phyloP scores from a whole-genome alignment of 2,888 invertebrate species.

The Saturnia pavonia region DNA sequence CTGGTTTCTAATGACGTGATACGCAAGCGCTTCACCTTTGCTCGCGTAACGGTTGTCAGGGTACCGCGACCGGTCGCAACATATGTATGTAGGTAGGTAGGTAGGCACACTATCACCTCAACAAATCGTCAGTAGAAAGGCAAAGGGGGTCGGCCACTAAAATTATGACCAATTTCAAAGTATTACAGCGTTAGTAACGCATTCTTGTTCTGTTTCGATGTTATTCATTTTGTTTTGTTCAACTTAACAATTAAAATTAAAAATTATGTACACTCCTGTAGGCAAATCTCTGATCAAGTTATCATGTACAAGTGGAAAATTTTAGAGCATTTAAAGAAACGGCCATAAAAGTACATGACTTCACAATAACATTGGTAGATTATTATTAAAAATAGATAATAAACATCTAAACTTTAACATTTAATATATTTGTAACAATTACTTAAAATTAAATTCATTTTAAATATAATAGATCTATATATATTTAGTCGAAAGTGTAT shows the following conservation, averaged over 20 bases:
- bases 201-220: not conserved
- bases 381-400: no score
- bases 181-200: not conserved
- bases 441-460: no score
- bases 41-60: conserved; percentile 36
- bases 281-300: no score
- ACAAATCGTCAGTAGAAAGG: conserved; percentile 12
- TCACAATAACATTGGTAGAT: no score
- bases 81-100: conserved; percentile 23
- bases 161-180: not conserved
- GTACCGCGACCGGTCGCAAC: conserved; percentile 20
- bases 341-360: no score
- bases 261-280: no score
- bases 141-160: conserved; percentile 8
- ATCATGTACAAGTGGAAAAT: no score
- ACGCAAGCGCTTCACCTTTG: conserved; percentile 31
- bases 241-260: not conserved
- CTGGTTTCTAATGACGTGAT: conserved; percentile 51
- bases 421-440: no score
- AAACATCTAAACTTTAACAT: no score
- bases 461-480: no score
- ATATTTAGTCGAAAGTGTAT: no score
- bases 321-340: no score
- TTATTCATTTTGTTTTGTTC: not conserved
- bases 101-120: conserved; percentile 12